Percentiles rank a stretch among this genome's conserved stretches.
phyloP scores from a whole-genome alignment of 2,888 invertebrate genomes.

The Ophion costatus region DNA sequence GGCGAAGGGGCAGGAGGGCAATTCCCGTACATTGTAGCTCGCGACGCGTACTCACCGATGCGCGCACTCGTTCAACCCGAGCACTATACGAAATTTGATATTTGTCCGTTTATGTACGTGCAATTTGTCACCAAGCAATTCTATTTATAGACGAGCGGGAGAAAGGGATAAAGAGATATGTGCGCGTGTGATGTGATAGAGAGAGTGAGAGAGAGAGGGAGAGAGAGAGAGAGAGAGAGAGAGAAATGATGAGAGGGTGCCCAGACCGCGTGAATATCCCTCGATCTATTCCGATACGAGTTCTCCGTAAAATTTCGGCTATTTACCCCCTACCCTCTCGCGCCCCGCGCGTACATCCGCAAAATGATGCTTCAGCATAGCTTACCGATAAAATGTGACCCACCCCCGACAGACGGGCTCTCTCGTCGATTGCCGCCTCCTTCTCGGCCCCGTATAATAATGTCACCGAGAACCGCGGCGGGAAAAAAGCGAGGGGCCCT shows the following conservation, averaged over 20 bases:
- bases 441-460: constrained; percentile 24
- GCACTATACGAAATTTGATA: constrained; percentile 67
- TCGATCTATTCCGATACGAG: constrained; percentile 52
- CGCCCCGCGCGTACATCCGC: constrained; percentile 5
- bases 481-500: constrained; percentile 26
- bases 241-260: neutral
- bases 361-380: constrained; percentile 37
- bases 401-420: constrained; percentile 14
- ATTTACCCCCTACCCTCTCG: constrained; percentile 5
- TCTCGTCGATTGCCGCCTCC: constrained; percentile 31
- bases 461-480: constrained; percentile 24
- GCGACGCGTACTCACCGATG: neutral
- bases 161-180: neutral
- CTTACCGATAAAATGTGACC: constrained; percentile 47
- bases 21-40: neutral
- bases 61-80: constrained; percentile 20
- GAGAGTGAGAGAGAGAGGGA: neutral
- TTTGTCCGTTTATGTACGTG: constrained; percentile 67
- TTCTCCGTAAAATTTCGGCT: constrained; percentile 31
- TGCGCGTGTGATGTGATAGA: no score
- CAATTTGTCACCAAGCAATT: constrained; percentile 70
- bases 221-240: neutral
- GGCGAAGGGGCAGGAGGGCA: neutral
- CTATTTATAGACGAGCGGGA: constrained; percentile 61
- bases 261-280: constrained; percentile 37